Conservation (phyloP, 2,888 invertebrate genomes). For the Lasioglossum morio region DNA sequence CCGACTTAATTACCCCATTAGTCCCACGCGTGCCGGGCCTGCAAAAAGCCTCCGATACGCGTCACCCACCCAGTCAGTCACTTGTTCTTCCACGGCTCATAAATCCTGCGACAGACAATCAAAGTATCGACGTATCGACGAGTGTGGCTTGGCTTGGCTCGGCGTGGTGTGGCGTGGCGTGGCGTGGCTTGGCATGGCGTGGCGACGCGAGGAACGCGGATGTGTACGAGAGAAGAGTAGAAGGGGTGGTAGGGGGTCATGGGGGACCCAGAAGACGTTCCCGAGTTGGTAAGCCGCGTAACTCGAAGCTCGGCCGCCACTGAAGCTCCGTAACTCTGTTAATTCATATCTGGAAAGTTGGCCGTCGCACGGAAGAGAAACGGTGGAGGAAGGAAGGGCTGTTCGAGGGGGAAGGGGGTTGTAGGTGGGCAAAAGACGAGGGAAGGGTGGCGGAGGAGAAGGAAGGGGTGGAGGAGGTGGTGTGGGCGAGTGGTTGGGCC, state of each 20-base stretch:
- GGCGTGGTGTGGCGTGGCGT: neutral
- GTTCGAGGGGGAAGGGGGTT: conserved; percentile 43
- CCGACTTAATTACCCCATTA: conserved; percentile 67
- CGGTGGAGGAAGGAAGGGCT: conserved; percentile 57
- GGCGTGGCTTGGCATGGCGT: neutral
- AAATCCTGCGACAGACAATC: conserved; percentile 28
- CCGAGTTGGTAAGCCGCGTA: conserved; percentile 82
- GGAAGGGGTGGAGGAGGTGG: conserved; percentile 31
- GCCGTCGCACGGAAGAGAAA: conserved; percentile 67
- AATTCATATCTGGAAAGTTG: conserved; percentile 84
- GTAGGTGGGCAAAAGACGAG: conserved; percentile 64
- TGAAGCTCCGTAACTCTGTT: conserved; percentile 83
- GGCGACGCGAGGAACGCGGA: conserved; percentile 1
- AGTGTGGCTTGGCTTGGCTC: neutral
- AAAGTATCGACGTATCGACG: conserved; percentile 18
- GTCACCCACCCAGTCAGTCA: conserved; percentile 8
- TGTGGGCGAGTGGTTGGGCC: conserved; percentile 65
- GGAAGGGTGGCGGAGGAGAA: conserved; percentile 24
- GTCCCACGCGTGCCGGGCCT: conserved; percentile 48
- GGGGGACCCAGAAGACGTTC: conserved; percentile 71
- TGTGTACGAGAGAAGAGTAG: neutral
- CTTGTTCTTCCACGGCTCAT: neutral
- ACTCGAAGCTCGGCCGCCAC: conserved; percentile 76
- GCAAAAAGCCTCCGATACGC: conserved; percentile 11
- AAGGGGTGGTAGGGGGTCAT: neutral